phyloP scores from a whole-genome alignment of 1,140 invertebrate species.

The Drosophila dunni region DNA sequence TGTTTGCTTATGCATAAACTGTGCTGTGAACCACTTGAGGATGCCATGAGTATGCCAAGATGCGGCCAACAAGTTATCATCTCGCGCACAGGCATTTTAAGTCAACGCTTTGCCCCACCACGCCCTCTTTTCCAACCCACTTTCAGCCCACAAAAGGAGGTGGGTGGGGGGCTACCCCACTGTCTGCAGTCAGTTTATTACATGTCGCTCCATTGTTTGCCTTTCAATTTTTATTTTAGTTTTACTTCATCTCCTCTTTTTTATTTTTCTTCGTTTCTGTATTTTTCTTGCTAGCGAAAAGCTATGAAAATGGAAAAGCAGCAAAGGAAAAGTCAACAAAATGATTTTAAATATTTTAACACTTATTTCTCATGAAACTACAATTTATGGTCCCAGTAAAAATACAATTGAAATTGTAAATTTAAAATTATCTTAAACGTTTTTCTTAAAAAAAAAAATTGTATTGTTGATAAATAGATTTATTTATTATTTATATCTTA shows the following conservation, averaged over 20 bases:
- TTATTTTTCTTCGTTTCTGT: conserved; percentile 32
- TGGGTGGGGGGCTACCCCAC: background rate
- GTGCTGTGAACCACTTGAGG: conserved; percentile 52
- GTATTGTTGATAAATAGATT: too few relatives aligned
- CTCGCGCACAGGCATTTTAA: conserved; percentile 56
- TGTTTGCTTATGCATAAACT: conserved; percentile 81
- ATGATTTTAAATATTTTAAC: too few relatives aligned
- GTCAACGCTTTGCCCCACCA: conserved; percentile 11
- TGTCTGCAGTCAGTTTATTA: conserved; percentile 72
- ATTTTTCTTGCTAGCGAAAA: background rate
- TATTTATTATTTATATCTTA: too few relatives aligned
- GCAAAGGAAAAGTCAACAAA: background rate
- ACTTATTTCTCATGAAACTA: too few relatives aligned
- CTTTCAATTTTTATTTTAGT: conserved; percentile 82
- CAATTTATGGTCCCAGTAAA: too few relatives aligned
- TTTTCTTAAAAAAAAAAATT: too few relatives aligned
- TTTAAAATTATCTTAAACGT: too few relatives aligned
- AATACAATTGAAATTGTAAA: too few relatives aligned
- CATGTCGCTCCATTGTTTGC: conserved; percentile 77
- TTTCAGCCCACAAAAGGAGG: background rate
- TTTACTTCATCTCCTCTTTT: conserved; percentile 55
- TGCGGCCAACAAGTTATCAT: conserved; percentile 67
- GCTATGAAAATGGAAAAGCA: background rate
- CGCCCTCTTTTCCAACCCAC: background rate
- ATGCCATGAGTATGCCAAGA: conserved; percentile 30